Evolutionary conservation across 92 coral and sea anemone species (phyloP).

Genomic region (Diadumene lineata): DNA sequence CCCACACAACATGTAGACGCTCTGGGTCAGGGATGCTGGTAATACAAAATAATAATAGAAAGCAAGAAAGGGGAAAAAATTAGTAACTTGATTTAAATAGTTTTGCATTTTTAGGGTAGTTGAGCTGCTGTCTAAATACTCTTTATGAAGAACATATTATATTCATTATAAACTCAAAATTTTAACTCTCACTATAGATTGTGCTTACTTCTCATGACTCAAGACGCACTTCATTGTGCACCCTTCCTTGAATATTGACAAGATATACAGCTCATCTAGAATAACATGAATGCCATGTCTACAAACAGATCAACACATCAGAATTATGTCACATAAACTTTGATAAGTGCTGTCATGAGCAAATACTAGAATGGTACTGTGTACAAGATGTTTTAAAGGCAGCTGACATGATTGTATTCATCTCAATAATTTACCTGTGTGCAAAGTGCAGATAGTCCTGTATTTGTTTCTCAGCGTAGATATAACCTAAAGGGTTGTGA

Average conservation of each 20-base stretch:
- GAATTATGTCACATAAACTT: not conserved
- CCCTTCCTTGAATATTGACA: slow-evolving; percentile 75
- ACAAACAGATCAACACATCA: not conserved
- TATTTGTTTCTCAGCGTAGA: slow-evolving; percentile 68
- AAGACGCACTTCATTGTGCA: slow-evolving; percentile 64
- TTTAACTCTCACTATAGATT: not conserved
- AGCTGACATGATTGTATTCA: too few species aligned
- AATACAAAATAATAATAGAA: slow-evolving; percentile 8
- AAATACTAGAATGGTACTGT: too few species aligned
- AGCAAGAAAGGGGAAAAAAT: too few species aligned
- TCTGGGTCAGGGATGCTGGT: slow-evolving; percentile 74
- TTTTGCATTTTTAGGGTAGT: not conserved
- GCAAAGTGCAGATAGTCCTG: slow-evolving; percentile 80
- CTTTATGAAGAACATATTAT: too few species aligned
- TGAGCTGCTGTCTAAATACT: not conserved
- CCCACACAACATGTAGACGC: slow-evolving; percentile 86
- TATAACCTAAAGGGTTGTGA: slow-evolving; percentile 69
- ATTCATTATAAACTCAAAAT: not conserved
- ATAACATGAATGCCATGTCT: slow-evolving; percentile 85
- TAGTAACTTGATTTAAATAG: not conserved
- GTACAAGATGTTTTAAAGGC: too few species aligned
- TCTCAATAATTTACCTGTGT: slow-evolving; percentile 54
- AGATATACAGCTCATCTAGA: slow-evolving; percentile 80
- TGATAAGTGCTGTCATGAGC: too few species aligned
- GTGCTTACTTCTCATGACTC: slow-evolving; percentile 63